A percentile compares a stretch with the other conserved stretches of the same genome.
phyloP scores from a whole-genome alignment of 2,113 vertebrate genomes.

The Chloropsis cyanopogon region DNA sequence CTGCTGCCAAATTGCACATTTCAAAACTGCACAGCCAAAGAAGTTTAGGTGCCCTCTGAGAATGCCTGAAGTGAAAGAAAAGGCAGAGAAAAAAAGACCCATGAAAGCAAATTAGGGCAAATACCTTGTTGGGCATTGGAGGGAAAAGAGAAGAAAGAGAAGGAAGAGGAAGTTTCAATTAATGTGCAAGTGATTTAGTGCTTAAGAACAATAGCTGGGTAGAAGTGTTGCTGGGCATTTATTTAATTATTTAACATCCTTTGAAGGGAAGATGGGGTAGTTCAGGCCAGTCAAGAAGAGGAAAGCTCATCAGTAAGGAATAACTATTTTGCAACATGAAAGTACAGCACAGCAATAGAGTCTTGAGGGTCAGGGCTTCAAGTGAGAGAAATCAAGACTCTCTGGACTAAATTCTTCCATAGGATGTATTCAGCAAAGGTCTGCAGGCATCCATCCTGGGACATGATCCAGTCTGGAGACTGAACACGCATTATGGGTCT shows the following conservation, averaged over 20 bases:
- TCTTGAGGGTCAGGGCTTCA: neutral
- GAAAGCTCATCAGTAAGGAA: constrained; percentile 23
- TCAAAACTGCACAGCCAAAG: constrained; percentile 74
- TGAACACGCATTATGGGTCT: neutral
- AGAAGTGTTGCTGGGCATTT: constrained; percentile 34
- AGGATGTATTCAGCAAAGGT: neutral
- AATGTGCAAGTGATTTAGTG: constrained; percentile 67
- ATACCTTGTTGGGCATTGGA: constrained; percentile 52
- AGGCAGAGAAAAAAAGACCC: constrained; percentile 25
- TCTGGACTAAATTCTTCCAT: neutral
- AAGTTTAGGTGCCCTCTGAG: constrained; percentile 77
- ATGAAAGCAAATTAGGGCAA: constrained; percentile 70
- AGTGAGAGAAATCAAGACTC: neutral
- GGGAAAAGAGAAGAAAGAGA: constrained; percentile 39
- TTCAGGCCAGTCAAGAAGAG: constrained; percentile 12
- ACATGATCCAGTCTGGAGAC: neutral
- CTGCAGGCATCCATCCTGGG: neutral
- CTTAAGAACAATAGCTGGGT: constrained; percentile 61
- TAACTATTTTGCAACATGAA: constrained; percentile 9
- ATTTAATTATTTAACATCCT: constrained; percentile 69
- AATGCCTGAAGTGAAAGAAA: constrained; percentile 67
- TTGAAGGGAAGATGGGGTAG: constrained; percentile 12
- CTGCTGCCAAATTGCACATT: constrained; percentile 77
- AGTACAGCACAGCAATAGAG: neutral
- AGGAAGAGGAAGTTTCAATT: constrained; percentile 66